phyloP scores from a whole-genome alignment of 2,797 vertebrate genomes.

The Cuniculus paca region DNA sequence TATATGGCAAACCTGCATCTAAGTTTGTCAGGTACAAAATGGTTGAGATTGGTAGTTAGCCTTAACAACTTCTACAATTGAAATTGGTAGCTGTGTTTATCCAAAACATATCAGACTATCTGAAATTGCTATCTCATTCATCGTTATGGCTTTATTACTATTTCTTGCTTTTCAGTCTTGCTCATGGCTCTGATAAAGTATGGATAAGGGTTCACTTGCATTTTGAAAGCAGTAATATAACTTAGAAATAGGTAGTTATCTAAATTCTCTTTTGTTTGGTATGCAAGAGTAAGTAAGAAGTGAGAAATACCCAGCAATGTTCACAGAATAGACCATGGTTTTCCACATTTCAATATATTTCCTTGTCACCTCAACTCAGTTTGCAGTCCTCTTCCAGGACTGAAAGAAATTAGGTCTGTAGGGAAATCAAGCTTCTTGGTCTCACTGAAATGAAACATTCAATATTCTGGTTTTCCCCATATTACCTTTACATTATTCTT shows the following conservation, averaged over 20 bases:
- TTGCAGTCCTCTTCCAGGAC: constrained; percentile 47
- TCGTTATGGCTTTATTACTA: neutral
- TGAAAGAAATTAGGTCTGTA: constrained; percentile 73
- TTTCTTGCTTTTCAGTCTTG: neutral
- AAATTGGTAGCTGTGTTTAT: constrained; percentile 10
- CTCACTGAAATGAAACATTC: constrained; percentile 75
- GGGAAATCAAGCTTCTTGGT: constrained; percentile 73
- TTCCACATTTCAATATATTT: constrained; percentile 54
- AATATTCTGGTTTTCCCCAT: constrained; percentile 46
- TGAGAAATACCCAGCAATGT: neutral
- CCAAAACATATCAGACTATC: neutral
- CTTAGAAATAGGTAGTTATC: neutral
- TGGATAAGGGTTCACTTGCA: neutral
- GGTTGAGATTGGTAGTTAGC: neutral
- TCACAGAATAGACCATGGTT: constrained; percentile 31
- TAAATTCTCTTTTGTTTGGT: constrained; percentile 31
- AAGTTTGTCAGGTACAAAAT: constrained; percentile 38
- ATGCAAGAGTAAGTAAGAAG: neutral
- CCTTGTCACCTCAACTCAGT: constrained; percentile 43
- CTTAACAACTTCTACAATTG: neutral
- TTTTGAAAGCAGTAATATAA: constrained; percentile 34
- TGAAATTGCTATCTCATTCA: neutral
- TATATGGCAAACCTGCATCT: neutral
- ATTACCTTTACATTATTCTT: constrained; percentile 59
- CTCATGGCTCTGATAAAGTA: neutral